A percentile compares a stretch with the other conserved stretches of the same genome.
Conservation (phyloP, 1,140 invertebrate genomes). For the Drosophila takahashii region DNA sequence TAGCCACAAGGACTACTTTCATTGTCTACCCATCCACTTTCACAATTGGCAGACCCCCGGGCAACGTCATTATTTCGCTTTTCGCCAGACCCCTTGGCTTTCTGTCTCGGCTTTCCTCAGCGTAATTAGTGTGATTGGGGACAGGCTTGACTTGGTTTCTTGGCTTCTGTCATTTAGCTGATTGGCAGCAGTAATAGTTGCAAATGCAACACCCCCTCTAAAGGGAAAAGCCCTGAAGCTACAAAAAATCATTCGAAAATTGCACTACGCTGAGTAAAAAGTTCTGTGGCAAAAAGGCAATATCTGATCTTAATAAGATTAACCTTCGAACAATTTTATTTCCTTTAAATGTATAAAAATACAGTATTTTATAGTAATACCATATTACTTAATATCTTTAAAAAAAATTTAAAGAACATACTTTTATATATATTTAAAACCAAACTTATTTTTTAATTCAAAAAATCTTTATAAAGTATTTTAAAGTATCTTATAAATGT, state of each 20-base stretch:
- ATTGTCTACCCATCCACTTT: slow-evolving; percentile 3
- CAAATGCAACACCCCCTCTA: slow-evolving; percentile 8
- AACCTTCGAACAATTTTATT: not conserved
- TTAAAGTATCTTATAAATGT: not conserved
- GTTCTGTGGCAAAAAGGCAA: not conserved
- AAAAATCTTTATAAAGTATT: no score
- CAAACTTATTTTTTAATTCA: no score
- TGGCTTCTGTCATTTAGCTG: slow-evolving; percentile 33
- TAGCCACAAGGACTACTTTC: not conserved
- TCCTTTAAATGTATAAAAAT: no score
- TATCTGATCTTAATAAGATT: no score
- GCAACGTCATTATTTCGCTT: slow-evolving; percentile 24
- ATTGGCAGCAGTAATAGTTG: slow-evolving; percentile 37
- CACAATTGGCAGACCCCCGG: not conserved
- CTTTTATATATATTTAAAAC: no score
- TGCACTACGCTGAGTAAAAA: not conserved
- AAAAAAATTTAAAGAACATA: no score
- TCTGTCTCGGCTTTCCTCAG: slow-evolving; percentile 4
- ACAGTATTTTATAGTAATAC: no score
- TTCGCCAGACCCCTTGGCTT: slow-evolving; percentile 22
- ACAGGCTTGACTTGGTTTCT: slow-evolving; percentile 10
- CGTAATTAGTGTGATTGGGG: slow-evolving; percentile 72
- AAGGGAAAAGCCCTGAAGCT: not conserved
- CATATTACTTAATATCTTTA: no score
- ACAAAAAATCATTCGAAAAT: not conserved